Evolutionary conservation across 2,888 invertebrate genomes (phyloP), one percentile per base, ranked within the genome.

Genomic region (Dynastes maya): DNA sequence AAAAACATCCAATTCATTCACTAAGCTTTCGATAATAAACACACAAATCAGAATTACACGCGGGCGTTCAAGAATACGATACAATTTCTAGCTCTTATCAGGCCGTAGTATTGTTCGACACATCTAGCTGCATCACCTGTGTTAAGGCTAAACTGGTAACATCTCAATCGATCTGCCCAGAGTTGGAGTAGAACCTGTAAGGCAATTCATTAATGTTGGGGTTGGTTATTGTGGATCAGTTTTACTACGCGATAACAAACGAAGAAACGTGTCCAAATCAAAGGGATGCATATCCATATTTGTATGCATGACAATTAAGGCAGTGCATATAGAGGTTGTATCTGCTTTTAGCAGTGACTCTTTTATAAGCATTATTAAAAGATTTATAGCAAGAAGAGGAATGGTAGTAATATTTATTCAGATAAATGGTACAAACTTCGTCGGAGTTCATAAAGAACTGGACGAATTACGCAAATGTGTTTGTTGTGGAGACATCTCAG

Each of bases 401-500:
- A 70, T 16, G 22, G 79, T 80, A 6, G 64, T 53, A 67, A 76
- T 0, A 77, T 85, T 0, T 82, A 82, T 74, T 83, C 82, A 22
- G 86, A 86, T 67, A 83, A 22, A 84, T 71, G 85, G 82, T 1
- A 83, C 80, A 1, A 85, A 82, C 40, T 85, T 85, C 55, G 71
- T 81, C 0, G 85, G 85, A 3, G 83, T 84, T 1, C 71, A 79
- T 4, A 76, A 72, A 13, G 72, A 80, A n/a, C 40, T 81, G 9
- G 16, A 61, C 0, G 37, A 61, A 16, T 16, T 75, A 4, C 76
- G 1, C 9, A 51, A 51, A n/a, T 22, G 9, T 72, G 3, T 78
- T 79, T 55, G 13, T 32, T 32, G 32, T 68, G 11, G 74, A 79
- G 37, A 67, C 5, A 8, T n/a, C 8, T 55, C 16, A 45, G 55